phyloP scores from a whole-genome alignment of 2,113 vertebrate species.

The Oophaga pumilio region DNA sequence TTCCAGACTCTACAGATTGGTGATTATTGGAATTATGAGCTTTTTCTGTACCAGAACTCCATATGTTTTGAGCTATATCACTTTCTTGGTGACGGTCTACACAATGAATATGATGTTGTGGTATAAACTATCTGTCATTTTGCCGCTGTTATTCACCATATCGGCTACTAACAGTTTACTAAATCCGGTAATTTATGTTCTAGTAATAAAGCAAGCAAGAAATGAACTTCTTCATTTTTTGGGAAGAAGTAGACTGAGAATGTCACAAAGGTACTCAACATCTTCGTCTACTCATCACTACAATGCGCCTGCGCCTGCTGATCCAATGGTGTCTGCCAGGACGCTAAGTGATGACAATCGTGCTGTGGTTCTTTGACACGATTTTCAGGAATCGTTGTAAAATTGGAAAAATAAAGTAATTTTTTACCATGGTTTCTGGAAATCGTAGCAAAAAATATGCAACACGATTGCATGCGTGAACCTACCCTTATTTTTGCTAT shows the following conservation, averaged over 20 bases:
- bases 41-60: conserved; percentile 37
- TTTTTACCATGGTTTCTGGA: too few relatives aligned
- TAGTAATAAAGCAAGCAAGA: neutral
- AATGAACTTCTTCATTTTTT: neutral
- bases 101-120: neutral
- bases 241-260: neutral
- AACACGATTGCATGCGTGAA: too few relatives aligned
- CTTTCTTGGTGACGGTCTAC: neutral
- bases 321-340: too few relatives aligned
- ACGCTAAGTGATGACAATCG: too few relatives aligned
- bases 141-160: neutral
- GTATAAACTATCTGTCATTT: neutral
- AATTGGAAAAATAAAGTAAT: too few relatives aligned
- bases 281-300: too few relatives aligned
- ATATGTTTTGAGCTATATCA: neutral
- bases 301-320: too few relatives aligned
- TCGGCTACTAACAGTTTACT: conserved; percentile 2
- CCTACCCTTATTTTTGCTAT: too few relatives aligned
- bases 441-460: too few relatives aligned
- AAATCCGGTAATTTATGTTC: conserved; percentile 9
- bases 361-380: too few relatives aligned
- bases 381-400: too few relatives aligned
- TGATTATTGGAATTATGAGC: neutral
- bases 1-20: conserved; percentile 6
- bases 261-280: too few relatives aligned